Evolutionary conservation across 1,140 invertebrate genomes (phyloP), one percentile per base, ranked within the genome.

Genomic region (Plutomurus gul): DNA sequence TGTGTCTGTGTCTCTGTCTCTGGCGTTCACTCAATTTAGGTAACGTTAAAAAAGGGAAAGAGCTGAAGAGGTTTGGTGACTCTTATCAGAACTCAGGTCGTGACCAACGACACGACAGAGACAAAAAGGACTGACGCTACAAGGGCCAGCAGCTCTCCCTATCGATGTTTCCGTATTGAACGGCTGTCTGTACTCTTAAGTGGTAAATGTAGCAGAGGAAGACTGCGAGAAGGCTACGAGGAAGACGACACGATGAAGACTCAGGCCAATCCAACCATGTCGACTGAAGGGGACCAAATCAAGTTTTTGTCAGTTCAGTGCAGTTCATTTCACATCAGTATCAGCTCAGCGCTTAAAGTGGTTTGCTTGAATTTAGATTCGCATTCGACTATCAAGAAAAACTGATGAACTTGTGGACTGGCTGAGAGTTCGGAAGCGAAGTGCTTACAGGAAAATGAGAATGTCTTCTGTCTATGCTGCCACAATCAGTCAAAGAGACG

Each of bases 331-430:
- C 56, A 65, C 56, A 65, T 65, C 25, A 65, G 25, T 65, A 65
- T 65, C 56, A n/a, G 56, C 56, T 65, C 27, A 65, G 56, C 56
- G 30, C 56, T 65, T 65, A 30, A 65, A 65, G 56, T 65, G 25
- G 56, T 65, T 65, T 65, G 25, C 56, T 65, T 33, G 56, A 65
- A 65, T 65, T 65, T 65, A 65, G 56, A 65, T 65, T 65, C 56
- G 22, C 13, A 65, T 30, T 65, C 27, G 25, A 16, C 51, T n/a
- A 60, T 60, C 51, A 16, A 18, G 16, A 3, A n/a, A n/a, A n/a
- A n/a, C n/a, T n/a, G n/a, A n/a, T n/a, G n/a, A n/a, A n/a, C n/a
- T n/a, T n/a, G 39, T 43, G 39, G n/a, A 43, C 2, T 43, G 10
- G n/a, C n/a, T n/a, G n/a, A n/a, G n/a, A n/a, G n/a, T n/a, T n/a